phyloP scores from a whole-genome alignment of 2,113 vertebrate genomes.

The Lepus europaeus region DNA sequence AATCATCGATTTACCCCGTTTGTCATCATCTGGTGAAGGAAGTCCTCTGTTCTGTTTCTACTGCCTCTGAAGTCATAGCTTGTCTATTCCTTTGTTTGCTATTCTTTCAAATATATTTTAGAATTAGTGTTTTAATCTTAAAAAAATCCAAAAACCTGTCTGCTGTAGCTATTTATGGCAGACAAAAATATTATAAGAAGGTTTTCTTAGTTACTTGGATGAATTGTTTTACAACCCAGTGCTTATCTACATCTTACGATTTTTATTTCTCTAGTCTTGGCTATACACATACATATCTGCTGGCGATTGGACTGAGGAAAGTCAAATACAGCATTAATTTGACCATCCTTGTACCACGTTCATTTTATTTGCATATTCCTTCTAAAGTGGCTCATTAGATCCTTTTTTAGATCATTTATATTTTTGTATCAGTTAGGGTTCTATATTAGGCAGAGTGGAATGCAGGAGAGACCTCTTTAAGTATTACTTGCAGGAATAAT shows the following conservation, averaged over 20 bases:
- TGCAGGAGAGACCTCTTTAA: neutral
- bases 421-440: slow-evolving; percentile 27
- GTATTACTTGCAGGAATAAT: neutral
- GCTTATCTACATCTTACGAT: neutral
- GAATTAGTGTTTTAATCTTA: neutral
- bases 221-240: slow-evolving; percentile 12
- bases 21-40: neutral
- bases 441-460: neutral
- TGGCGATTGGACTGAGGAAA: neutral
- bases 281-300: neutral
- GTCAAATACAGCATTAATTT: slow-evolving; percentile 31
- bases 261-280: slow-evolving; percentile 16
- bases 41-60: neutral
- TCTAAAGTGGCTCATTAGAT: neutral
- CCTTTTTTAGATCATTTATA: slow-evolving; percentile 29
- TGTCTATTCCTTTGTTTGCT: slow-evolving; percentile 12
- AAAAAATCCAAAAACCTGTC: neutral
- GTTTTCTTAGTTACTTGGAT: neutral
- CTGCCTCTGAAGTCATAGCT: neutral
- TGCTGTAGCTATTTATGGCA: neutral
- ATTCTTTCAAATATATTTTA: slow-evolving; percentile 26
- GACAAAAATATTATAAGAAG: slow-evolving; percentile 7
- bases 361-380: slow-evolving; percentile 9
- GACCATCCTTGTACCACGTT: neutral
- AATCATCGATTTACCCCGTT: neutral